These are phyloP conservation scores for Gasterosteus nipponicus DNA, from an alignment of 2,113 vertebrate species.

Conservation along the genomic window DNA sequence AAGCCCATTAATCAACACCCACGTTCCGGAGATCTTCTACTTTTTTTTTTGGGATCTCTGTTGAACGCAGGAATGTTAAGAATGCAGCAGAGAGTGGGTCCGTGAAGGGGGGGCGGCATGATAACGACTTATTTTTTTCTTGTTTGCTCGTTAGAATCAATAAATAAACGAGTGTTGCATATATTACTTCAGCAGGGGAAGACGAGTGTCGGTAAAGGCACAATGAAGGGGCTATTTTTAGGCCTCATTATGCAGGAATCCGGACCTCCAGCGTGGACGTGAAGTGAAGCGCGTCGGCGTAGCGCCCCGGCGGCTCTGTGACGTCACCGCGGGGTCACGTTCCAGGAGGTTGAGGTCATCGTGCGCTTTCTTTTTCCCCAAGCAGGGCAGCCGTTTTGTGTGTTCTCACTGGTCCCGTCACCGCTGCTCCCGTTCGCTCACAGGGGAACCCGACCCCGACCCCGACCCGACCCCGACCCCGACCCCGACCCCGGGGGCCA, in stretches of 20 bases:
- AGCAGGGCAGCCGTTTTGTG: not conserved
- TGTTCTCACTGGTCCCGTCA: too few species aligned
- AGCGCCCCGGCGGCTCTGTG: not conserved
- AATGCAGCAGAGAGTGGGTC: slow-evolving; percentile 54
- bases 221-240: too few species aligned
- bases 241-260: slow-evolving; percentile 53
- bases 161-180: too few species aligned
- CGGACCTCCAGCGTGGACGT: slow-evolving; percentile 19
- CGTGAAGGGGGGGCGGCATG: slow-evolving; percentile 17
- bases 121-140: not conserved
- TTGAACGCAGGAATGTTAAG: slow-evolving; percentile 59
- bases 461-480: too few species aligned
- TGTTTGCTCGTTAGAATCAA: not conserved
- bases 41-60: slow-evolving; percentile 35
- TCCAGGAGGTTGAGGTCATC: not conserved
- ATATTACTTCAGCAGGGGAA: not conserved
- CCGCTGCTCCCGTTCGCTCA: too few species aligned
- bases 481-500: not conserved
- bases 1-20: slow-evolving; percentile 53
- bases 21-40: slow-evolving; percentile 55
- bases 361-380: not conserved
- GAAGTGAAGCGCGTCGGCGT: not conserved
- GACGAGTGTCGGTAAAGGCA: too few species aligned
- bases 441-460: too few species aligned
- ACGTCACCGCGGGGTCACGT: slow-evolving; percentile 11